phyloP scores from a whole-genome alignment of 2,113 vertebrate species.

The Ptyas mucosa region DNA sequence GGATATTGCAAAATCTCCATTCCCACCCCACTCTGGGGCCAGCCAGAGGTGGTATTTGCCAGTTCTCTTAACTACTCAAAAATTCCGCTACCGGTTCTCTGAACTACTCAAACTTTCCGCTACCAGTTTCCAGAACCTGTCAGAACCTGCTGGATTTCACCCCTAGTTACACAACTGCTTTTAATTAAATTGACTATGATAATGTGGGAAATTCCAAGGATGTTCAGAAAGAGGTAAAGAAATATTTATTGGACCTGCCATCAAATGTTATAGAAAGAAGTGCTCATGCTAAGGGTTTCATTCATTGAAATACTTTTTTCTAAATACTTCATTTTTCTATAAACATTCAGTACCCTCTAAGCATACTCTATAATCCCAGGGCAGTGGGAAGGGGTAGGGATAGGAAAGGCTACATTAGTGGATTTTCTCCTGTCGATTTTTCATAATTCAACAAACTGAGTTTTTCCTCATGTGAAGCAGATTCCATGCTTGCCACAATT shows the following conservation, averaged over 20 bases:
- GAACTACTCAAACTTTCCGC: too few species aligned
- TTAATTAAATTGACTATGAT: background rate
- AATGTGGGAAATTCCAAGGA: background rate
- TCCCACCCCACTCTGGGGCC: too few species aligned
- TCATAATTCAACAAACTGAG: background rate
- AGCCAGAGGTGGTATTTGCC: too few species aligned
- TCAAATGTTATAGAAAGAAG: background rate
- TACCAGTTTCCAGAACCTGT: too few species aligned
- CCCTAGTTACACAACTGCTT: background rate
- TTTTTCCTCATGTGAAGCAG: background rate
- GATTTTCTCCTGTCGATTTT: background rate
- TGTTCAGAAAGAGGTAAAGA: background rate
- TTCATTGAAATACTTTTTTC: background rate
- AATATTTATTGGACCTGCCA: background rate
- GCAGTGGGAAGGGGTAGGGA: background rate
- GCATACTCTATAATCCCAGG: background rate
- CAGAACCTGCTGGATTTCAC: too few species aligned
- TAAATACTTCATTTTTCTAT: background rate
- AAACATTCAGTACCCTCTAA: background rate
- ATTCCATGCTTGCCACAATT: background rate
- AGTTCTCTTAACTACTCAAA: too few species aligned
- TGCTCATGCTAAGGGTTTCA: background rate
- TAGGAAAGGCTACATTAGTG: background rate
- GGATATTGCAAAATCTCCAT: too few species aligned
- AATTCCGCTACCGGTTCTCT: too few species aligned